Evolutionary conservation across 2,888 invertebrate species (phyloP).

Genomic region (Chouioia cunea): DNA sequence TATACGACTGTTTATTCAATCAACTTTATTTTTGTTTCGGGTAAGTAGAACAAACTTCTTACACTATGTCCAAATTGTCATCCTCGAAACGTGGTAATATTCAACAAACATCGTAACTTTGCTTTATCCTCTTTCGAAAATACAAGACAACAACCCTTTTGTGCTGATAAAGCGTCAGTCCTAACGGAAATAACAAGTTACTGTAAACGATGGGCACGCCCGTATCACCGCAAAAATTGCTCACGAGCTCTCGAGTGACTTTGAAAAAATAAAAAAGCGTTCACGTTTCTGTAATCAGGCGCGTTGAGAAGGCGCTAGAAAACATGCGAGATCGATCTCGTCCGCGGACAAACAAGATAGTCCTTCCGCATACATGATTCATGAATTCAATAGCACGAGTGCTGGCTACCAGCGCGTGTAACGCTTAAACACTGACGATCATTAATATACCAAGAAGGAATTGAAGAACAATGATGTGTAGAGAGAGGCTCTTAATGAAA

Average conservation of each 20-base stretch:
- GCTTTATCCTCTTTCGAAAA: no score
- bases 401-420: neutral
- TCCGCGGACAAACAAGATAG: no score
- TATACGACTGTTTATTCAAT: no score
- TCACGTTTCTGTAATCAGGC: slow-evolving; percentile 22
- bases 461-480: neutral
- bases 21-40: no score
- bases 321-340: neutral
- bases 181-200: slow-evolving; percentile 30
- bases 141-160: neutral
- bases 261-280: slow-evolving; percentile 1
- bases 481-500: neutral
- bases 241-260: neutral
- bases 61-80: no score
- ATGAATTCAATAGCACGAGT: slow-evolving; percentile 10
- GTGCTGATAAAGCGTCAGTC: neutral
- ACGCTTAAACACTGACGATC: neutral
- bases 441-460: neutral
- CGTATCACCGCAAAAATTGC: no score
- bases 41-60: no score
- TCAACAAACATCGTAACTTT: no score
- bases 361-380: slow-evolving; percentile 25
- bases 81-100: no score
- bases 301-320: no score
- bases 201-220: slow-evolving; percentile 8